Evolutionary conservation across 2,888 invertebrate species (phyloP).

Genomic region (Drosophila multiciliata): DNA sequence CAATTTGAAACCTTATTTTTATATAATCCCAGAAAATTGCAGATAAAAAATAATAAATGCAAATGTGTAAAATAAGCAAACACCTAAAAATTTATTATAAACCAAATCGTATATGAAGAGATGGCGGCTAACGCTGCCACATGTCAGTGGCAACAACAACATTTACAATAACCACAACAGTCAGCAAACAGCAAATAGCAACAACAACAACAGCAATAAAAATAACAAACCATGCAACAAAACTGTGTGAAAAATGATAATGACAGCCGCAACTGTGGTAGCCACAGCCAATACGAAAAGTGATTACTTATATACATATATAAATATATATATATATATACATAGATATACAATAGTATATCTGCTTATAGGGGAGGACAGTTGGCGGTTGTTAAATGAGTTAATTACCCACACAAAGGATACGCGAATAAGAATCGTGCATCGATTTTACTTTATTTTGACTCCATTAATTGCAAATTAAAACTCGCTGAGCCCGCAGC

Average conservation of each 20-base stretch:
- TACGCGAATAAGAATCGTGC: conserved; percentile 31
- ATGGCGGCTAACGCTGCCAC: conserved; percentile 29
- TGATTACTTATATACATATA: conserved; percentile 55
- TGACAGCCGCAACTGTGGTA: conserved; percentile 59
- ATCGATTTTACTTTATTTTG: conserved; percentile 47
- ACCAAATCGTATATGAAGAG: neutral
- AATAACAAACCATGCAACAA: conserved; percentile 29
- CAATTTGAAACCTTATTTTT: conserved; percentile 3
- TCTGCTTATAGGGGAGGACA: conserved; percentile 3
- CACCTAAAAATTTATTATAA: neutral
- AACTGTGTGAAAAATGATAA: conserved; percentile 72
- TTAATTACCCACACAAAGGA: conserved; percentile 63
- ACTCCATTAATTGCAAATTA: conserved; percentile 46
- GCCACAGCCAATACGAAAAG: conserved; percentile 64
- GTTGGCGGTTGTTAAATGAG: conserved; percentile 33
- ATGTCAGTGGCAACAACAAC: conserved; percentile 41
- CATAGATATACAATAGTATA: conserved; percentile 17
- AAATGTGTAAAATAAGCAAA: conserved; percentile 17
- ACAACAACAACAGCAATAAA: conserved; percentile 26
- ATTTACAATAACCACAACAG: conserved; percentile 32
- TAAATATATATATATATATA: conserved; percentile 22
- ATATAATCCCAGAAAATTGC: conserved; percentile 10
- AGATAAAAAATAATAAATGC: neutral
- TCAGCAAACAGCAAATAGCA: conserved; percentile 23
- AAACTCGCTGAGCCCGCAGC: conserved; percentile 19